Evolutionary conservation across 2,888 invertebrate species (phyloP).

Genomic region (Glaucopsyche alexis): DNA sequence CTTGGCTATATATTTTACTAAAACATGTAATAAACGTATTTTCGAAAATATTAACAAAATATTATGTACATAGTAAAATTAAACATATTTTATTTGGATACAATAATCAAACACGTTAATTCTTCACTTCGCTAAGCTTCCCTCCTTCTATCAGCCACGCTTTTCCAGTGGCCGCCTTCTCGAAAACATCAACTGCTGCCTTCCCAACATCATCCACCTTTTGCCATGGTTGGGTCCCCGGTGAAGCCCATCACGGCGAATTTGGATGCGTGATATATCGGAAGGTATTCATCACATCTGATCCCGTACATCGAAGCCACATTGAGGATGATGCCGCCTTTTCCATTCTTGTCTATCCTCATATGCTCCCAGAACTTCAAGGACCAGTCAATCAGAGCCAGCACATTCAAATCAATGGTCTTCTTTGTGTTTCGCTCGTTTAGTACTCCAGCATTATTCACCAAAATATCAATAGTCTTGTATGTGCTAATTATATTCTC

Average conservation of each 20-base stretch:
- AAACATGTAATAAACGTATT: too few relatives aligned
- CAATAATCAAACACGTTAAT: background rate
- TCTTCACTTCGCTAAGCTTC: slow-evolving; percentile 44
- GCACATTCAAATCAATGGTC: slow-evolving; percentile 60
- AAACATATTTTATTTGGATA: background rate
- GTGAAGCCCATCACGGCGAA: slow-evolving; percentile 72
- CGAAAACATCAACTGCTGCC: slow-evolving; percentile 53
- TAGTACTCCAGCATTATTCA: slow-evolving; percentile 68
- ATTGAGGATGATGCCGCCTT: slow-evolving; percentile 84
- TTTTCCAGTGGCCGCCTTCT: slow-evolving; percentile 69
- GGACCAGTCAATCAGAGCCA: slow-evolving; percentile 58
- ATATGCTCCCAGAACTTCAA: slow-evolving; percentile 80
- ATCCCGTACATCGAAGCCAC: slow-evolving; percentile 81
- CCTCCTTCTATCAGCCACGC: slow-evolving; percentile 75
- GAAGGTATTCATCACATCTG: slow-evolving; percentile 68
- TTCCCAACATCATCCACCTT: slow-evolving; percentile 51
- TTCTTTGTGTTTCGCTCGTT: slow-evolving; percentile 46
- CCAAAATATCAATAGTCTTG: slow-evolving; percentile 61
- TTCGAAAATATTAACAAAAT: too few relatives aligned
- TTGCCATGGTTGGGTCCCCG: slow-evolving; percentile 52
- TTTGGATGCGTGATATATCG: slow-evolving; percentile 82
- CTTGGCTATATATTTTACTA: too few relatives aligned
- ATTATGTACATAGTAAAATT: too few relatives aligned
- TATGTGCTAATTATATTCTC: slow-evolving; percentile 51
- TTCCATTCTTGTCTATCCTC: slow-evolving; percentile 76